These are phyloP conservation scores for Catharus minimus DNA, from an alignment of 2,113 vertebrate genomes.

Conservation along the genomic window DNA sequence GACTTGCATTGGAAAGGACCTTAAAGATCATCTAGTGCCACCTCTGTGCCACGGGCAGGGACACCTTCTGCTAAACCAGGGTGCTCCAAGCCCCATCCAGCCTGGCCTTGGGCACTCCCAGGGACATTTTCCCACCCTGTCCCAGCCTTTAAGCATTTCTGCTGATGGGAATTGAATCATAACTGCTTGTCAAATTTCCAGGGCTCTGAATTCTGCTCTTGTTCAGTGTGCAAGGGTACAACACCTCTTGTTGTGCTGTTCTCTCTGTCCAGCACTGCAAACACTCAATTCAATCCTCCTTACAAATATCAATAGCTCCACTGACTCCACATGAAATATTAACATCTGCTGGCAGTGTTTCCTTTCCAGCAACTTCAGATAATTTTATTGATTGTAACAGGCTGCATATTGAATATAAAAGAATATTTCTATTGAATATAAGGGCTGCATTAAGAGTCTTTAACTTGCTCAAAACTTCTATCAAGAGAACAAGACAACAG, in stretches of 20 bases:
- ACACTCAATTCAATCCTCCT: neutral
- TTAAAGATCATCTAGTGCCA: neutral
- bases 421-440: neutral
- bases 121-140: neutral
- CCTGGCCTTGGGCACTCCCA: neutral
- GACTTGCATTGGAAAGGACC: neutral
- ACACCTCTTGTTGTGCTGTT: neutral
- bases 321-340: neutral
- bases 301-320: neutral
- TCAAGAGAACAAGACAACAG: neutral
- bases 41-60: accelerated
- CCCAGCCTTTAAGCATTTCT: neutral
- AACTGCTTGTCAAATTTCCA: neutral
- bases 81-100: neutral
- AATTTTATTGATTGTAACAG: neutral
- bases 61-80: neutral
- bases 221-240: neutral
- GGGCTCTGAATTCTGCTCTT: neutral
- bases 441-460: neutral
- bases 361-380: neutral
- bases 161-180: neutral
- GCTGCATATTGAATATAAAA: too few relatives aligned
- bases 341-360: neutral
- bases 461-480: neutral
- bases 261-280: neutral